Percentiles rank a stretch among this genome's conserved stretches.
These are phyloP conservation scores for Coptodon bakossiorum DNA, from an alignment of 2,113 vertebrate genomes.

Conservation along the genomic window DNA sequence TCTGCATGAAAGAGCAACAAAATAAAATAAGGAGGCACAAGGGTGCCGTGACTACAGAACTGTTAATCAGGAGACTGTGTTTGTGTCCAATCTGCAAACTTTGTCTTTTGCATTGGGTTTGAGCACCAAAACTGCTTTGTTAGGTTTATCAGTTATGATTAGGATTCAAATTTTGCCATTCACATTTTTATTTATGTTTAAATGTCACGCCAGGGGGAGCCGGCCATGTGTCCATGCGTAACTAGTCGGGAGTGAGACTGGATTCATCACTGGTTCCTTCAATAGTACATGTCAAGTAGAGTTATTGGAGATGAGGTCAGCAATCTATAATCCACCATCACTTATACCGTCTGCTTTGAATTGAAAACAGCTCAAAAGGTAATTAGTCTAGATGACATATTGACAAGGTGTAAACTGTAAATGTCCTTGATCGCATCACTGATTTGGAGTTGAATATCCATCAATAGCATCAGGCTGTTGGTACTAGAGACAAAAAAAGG, in stretches of 20 bases:
- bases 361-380: background rate
- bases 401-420: background rate
- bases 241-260: background rate
- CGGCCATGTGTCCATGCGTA: background rate
- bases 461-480: background rate
- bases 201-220: background rate
- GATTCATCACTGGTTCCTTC: background rate
- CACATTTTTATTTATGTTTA: background rate
- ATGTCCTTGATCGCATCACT: background rate
- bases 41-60: fast-evolving
- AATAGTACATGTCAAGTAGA: background rate
- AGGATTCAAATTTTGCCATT: background rate
- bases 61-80: background rate
- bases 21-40: background rate
- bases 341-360: background rate
- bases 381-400: background rate
- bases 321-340: background rate
- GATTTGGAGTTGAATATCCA: background rate
- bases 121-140: background rate
- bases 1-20: background rate
- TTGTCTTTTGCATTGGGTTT: background rate
- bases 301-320: background rate
- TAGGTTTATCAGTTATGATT: background rate
- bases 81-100: background rate
- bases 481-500: background rate